Conservation (phyloP, 2,888 invertebrate genomes). For the Cantharis nigra region DNA sequence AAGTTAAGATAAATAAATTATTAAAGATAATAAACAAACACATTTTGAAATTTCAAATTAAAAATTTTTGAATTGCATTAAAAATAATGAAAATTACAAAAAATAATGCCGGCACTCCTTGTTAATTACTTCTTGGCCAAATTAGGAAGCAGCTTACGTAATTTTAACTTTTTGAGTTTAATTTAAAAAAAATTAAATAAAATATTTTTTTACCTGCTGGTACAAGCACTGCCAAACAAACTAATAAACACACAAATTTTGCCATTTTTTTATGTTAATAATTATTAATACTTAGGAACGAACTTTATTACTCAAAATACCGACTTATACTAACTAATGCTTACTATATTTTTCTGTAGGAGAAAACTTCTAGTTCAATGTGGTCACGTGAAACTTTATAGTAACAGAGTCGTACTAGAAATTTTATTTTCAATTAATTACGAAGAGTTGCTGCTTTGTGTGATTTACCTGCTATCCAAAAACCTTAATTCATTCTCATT, state of each 20-base stretch:
- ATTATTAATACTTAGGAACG: not conserved
- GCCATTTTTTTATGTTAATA: not conserved
- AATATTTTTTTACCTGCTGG: not conserved
- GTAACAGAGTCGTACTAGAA: not conserved
- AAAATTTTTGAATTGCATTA: not conserved
- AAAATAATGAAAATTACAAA: not conserved
- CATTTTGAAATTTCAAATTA: not conserved
- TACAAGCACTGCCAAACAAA: slow-evolving; percentile 1
- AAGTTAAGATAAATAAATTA: not conserved
- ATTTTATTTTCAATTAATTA: not conserved
- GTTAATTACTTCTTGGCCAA: not conserved
- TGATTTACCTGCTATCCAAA: not conserved
- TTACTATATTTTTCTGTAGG: not conserved
- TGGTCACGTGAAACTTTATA: slow-evolving; percentile 1
- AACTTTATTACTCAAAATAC: slow-evolving; percentile 7
- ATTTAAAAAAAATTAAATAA: not conserved
- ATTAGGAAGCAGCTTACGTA: not conserved
- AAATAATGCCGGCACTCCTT: not conserved
- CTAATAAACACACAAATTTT: not conserved
- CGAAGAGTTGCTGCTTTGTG: not conserved
- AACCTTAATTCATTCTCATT: not conserved
- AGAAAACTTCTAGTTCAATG: not conserved
- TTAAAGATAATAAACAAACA: not conserved
- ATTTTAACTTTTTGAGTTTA: not conserved
- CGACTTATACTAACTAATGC: not conserved